Evolutionary conservation across 2,113 vertebrate genomes (phyloP).

Genomic region (Pimephales promelas): DNA sequence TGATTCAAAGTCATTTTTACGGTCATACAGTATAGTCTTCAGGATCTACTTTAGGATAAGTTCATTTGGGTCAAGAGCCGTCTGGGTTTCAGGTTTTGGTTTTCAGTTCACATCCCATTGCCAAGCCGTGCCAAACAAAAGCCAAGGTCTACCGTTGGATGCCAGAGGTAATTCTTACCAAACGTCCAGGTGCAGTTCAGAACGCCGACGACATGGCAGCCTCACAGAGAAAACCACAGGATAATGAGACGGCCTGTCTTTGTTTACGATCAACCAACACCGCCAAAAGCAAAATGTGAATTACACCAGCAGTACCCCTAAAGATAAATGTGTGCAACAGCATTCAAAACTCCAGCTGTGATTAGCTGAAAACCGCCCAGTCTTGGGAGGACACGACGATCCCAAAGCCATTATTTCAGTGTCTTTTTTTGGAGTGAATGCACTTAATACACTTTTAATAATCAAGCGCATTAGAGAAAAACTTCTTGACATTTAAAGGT

Average conservation of each 20-base stretch:
- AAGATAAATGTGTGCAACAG: slow-evolving; percentile 30
- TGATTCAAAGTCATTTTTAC: not conserved
- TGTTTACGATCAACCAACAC: slow-evolving; percentile 42
- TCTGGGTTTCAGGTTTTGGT: not conserved
- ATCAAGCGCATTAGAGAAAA: slow-evolving; percentile 28
- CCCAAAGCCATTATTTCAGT: slow-evolving; percentile 29
- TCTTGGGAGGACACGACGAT: slow-evolving; percentile 16
- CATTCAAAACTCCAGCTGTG: slow-evolving; percentile 39
- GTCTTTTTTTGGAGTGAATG: slow-evolving; percentile 12
- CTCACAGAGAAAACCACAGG: slow-evolving; percentile 28
- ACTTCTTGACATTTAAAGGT: slow-evolving; percentile 40
- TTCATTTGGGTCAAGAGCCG: not conserved
- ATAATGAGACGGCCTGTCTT: slow-evolving; percentile 33
- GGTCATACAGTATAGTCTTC: not conserved
- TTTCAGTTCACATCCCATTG: slow-evolving; percentile 8
- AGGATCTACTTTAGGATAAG: not conserved
- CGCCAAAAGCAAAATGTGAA: slow-evolving; percentile 26
- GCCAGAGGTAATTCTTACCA: slow-evolving; percentile 39
- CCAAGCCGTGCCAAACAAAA: slow-evolving; percentile 16
- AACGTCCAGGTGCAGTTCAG: slow-evolving; percentile 31
- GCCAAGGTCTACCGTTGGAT: slow-evolving; percentile 22
- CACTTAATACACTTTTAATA: slow-evolving; percentile 39
- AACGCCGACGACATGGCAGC: slow-evolving; percentile 1
- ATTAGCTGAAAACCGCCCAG: slow-evolving; percentile 31
- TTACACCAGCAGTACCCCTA: slow-evolving; percentile 29